These are phyloP conservation scores for Leptopilina myrica DNA, from an alignment of 2,888 invertebrate species.

Conservation along the genomic window DNA sequence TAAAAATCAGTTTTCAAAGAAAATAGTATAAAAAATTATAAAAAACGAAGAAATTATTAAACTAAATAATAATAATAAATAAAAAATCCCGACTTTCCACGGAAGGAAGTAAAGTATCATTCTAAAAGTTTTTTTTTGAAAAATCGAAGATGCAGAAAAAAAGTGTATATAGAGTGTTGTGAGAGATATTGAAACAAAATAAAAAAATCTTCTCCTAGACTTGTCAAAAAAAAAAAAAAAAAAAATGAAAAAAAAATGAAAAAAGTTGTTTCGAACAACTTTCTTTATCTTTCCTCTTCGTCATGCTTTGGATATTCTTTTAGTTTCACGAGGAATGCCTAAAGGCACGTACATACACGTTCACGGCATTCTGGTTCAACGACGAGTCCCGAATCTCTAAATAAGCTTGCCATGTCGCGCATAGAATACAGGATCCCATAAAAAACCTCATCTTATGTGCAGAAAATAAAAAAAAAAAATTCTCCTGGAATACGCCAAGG, in stretches of 20 bases:
- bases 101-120: no score
- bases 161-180: no score
- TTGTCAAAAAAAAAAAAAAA: not conserved
- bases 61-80: no score
- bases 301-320: slow-evolving; percentile 17
- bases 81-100: no score
- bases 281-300: slow-evolving; percentile 22
- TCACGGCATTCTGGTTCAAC: slow-evolving; percentile 43
- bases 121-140: not conserved
- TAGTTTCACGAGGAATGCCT: slow-evolving; percentile 29
- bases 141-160: not conserved
- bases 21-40: no score
- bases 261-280: not conserved
- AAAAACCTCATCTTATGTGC: slow-evolving; percentile 22
- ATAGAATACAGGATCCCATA: slow-evolving; percentile 39
- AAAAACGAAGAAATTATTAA: no score
- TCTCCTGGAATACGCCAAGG: slow-evolving; percentile 4
- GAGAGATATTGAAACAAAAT: not conserved
- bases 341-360: slow-evolving; percentile 18
- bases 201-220: not conserved
- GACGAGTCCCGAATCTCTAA: slow-evolving; percentile 45
- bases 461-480: slow-evolving; percentile 15
- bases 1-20: no score
- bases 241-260: no score
- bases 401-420: slow-evolving; percentile 20